Evolutionary conservation across 1,140 invertebrate species (phyloP), one percentile per base, ranked within the genome.

Genomic region (Drosophila ficusphila): DNA sequence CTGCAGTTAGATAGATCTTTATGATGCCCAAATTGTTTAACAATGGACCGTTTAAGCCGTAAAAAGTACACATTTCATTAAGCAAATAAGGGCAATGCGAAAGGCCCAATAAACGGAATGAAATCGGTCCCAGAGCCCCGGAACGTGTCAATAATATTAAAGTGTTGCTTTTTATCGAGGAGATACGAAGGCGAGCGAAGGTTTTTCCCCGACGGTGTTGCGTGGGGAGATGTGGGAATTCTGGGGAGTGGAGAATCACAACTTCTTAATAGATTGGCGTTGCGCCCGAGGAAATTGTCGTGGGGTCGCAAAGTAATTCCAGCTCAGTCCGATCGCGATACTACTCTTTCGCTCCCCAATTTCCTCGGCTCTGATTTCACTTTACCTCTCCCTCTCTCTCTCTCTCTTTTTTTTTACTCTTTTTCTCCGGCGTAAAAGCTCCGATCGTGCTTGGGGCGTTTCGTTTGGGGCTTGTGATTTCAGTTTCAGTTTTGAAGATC

Each of bases 401-500:
- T 33, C 54, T 18, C 19, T 39, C 16, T 12, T 18, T 25, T 25
- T 14, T 12, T 56, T n/a, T n/a, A n/a, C 21, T 44, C 64, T 54
- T 21, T 56, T 36, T 44, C 61, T 42, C 38, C 52, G 51, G 67
- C 34, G 51, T 31, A 76, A 81, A 78, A 58, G 68, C 81, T 68
- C 44, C 56, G 70, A 36, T 61, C 39, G 33, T 52, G 53, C 61
- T 52, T 54, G 53, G 54, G 47, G 60, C 69, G 33, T 71, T 56
- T 31, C 53, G 58, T 41, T 70, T 38, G 62, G 60, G 64, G 47
- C 61, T 71, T 56, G 68, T 77, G 74, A 82, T 82, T 81, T 81
- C 60, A 56, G 70, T 74, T 79, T 78, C 79, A 81, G 81, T 83
- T 83, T 86, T 86, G 46, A 85, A 85, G 79, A 85, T 85, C 79